Base-by-base conservation (phyloP, 2,797 vertebrate species). In the Pipistrellus kuhlii region DNA sequence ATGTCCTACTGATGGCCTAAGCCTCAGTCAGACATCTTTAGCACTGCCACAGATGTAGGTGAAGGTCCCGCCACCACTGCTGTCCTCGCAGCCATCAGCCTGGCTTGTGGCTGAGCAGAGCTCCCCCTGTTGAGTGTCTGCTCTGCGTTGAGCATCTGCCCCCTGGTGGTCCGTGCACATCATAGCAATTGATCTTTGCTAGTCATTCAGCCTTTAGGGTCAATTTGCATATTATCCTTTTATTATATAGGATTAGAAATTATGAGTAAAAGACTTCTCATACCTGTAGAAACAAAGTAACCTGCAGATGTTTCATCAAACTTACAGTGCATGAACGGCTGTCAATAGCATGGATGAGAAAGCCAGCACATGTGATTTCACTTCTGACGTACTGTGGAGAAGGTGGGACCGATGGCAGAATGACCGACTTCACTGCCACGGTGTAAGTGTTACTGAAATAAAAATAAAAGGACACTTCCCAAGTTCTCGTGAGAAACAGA, bases 341-440 rank as follows among this genome's bases (percentile, higher is more conserved):
- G 53, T 86, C 94, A 6, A 17, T 17, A 41, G 90, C 89, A 64
- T 97, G 85, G 91, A 98, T 98, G 88, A 98, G 97, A 93, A 99
- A 98, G 0, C 98, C 98, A 0, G 98, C 98, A 93, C 98, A 98
- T 15, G 73, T 78, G 76, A 98, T 97, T 92, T 98, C 97, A 88
- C 97, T 97, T 91, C 98, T 98, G 91, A 93, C 94, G 53, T 97
- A 97, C 46, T 95, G 90, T 0, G 97, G 91, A 84, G 90, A 95
- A 0, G 98, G 97, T 1, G 98, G 98, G 76, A 96, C 1, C 0
- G 96, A 96, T 0, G 84, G 76, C 76, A 98, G 93, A 9, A 96
- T 94, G 68, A 98, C 98, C 0, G 98, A 98, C 85, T 95, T 98
- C 27, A 96, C 93, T 1, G 98, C 98, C 80, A 99, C 96, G 0